These are phyloP conservation scores for Frieseomelitta varia DNA, from an alignment of 1,140 invertebrate genomes.

Conservation along the genomic window DNA sequence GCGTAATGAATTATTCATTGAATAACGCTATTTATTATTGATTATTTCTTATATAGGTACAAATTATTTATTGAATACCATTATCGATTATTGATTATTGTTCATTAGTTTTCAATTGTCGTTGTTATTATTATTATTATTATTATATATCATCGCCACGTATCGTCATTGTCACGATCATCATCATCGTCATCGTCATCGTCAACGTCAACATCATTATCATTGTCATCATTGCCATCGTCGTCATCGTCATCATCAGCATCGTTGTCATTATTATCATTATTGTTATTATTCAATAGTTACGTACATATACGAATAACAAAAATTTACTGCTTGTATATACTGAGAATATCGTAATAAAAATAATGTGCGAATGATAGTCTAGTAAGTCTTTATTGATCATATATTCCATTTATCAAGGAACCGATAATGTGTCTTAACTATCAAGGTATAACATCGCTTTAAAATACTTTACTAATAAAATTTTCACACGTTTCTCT, in stretches of 20 bases:
- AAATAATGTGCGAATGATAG: conserved; percentile 73
- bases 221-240: background rate
- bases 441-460: background rate
- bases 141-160: background rate
- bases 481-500: conserved; percentile 1
- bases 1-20: conserved; percentile 55
- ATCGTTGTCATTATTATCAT: conserved; percentile 3
- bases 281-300: conserved; percentile 55
- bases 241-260: background rate
- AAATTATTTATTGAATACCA: background rate
- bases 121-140: background rate
- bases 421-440: background rate
- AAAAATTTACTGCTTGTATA: conserved; percentile 77
- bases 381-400: background rate
- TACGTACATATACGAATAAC: conserved; percentile 72
- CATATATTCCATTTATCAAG: background rate
- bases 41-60: conserved; percentile 24
- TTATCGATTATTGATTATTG: background rate
- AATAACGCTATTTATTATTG: conserved; percentile 61
- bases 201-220: background rate
- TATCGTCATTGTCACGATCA: too few species aligned
- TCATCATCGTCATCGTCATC: background rate
- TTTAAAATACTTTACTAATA: background rate
- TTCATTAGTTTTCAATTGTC: background rate
- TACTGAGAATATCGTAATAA: conserved; percentile 76